These are phyloP conservation scores for Ceyx cyanopectus DNA, from an alignment of 2,113 vertebrate species.

Conservation along the genomic window DNA sequence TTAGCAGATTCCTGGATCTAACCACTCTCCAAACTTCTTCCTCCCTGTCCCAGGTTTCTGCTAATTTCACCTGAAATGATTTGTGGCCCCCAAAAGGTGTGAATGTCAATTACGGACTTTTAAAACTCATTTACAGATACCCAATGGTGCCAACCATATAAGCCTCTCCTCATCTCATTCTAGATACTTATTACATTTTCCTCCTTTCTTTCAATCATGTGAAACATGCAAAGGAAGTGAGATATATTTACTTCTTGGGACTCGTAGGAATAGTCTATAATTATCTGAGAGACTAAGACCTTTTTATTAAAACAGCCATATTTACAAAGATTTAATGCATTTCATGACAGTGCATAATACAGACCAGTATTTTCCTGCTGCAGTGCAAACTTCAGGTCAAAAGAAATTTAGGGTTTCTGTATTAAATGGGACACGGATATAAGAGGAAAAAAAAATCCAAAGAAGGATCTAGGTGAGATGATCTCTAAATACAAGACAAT, in stretches of 20 bases:
- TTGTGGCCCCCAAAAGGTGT: neutral
- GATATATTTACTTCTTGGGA: neutral
- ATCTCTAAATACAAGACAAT: neutral
- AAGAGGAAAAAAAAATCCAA: neutral
- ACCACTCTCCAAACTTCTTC: neutral
- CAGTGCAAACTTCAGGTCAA: neutral
- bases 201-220: neutral
- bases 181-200: neutral
- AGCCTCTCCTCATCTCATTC: constrained; percentile 5
- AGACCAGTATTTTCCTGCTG: neutral
- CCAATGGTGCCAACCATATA: neutral
- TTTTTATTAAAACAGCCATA: constrained; percentile 1
- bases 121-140: constrained; percentile 8
- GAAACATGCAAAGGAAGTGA: neutral
- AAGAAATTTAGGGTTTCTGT: neutral
- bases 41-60: neutral
- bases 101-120: neutral
- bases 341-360: neutral
- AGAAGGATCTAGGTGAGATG: constrained; percentile 35
- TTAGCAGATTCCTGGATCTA: neutral
- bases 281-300: neutral
- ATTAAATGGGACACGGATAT: neutral
- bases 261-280: neutral
- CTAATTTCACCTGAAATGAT: neutral
- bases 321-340: neutral